Conservation (phyloP, 2,113 vertebrate genomes). For the Corydoras sp. region DNA sequence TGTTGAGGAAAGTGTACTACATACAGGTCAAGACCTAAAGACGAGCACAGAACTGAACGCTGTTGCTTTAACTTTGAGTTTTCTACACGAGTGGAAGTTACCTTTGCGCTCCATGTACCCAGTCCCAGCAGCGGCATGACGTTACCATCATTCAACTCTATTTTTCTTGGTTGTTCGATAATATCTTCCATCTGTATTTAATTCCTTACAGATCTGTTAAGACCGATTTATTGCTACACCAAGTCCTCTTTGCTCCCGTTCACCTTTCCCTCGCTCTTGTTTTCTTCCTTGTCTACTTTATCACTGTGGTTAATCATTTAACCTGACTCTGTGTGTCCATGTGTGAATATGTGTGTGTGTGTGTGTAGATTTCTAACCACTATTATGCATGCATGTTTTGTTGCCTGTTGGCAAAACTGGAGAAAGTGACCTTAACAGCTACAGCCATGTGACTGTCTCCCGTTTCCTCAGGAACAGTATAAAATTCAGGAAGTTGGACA, state of each 20-base stretch:
- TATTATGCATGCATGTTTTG: constrained; percentile 24
- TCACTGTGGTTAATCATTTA: constrained; percentile 46
- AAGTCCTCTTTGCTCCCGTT: constrained; percentile 13
- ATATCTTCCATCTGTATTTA: constrained; percentile 47
- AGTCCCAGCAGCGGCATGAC: constrained; percentile 67
- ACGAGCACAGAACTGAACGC: no score
- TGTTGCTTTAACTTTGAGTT: no score
- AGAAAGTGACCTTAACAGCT: constrained; percentile 42
- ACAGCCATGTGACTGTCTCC: constrained; percentile 24
- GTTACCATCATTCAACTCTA: constrained; percentile 61
- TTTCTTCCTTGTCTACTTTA: constrained; percentile 19
- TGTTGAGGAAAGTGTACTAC: no score
- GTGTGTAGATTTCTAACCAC: not conserved
- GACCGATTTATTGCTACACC: not conserved
- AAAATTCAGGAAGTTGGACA: constrained; percentile 18
- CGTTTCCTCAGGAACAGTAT: constrained; percentile 27
- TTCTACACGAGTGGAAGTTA: constrained; percentile 1
- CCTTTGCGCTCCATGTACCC: constrained; percentile 64
- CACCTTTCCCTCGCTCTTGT: not conserved
- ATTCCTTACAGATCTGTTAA: not conserved
- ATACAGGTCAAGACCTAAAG: no score
- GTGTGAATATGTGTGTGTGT: constrained; percentile 15
- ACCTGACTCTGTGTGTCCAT: constrained; percentile 12
- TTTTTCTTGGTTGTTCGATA: constrained; percentile 30
- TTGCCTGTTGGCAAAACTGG: constrained; percentile 28